phyloP scores from a whole-genome alignment of 2,113 vertebrate species.

The Cettia cetti region DNA sequence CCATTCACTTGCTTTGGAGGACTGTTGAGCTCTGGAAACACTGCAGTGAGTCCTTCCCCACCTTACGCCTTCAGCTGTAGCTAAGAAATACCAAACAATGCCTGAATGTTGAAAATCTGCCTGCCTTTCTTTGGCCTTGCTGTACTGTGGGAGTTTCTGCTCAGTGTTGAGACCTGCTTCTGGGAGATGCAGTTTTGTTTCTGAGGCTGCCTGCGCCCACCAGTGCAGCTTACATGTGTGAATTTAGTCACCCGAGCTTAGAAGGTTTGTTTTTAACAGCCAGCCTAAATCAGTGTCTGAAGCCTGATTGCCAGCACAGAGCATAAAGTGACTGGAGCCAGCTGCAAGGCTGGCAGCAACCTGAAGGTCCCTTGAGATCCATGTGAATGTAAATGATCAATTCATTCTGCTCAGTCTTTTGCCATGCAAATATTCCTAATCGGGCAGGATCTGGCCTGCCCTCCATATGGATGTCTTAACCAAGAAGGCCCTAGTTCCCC shows the following conservation, averaged over 20 bases:
- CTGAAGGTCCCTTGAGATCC: background rate
- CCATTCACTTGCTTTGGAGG: background rate
- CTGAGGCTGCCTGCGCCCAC: background rate
- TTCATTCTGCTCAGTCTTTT: background rate
- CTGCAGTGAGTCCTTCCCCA: background rate
- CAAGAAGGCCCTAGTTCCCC: background rate
- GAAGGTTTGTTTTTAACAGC: background rate
- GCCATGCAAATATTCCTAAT: background rate
- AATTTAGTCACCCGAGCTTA: background rate
- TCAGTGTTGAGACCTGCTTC: background rate
- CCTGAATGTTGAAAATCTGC: constrained; percentile 1
- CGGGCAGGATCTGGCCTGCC: background rate
- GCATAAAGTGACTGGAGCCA: background rate
- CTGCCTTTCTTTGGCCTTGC: background rate
- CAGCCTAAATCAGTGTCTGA: background rate
- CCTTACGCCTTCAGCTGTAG: background rate
- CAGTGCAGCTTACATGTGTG: background rate
- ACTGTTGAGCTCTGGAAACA: background rate
- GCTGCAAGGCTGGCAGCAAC: background rate
- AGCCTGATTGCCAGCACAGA: background rate
- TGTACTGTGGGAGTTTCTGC: background rate
- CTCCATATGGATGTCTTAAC: background rate
- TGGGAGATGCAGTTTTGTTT: background rate
- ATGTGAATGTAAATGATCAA: background rate
- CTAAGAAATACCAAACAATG: constrained; percentile 8